Evolutionary conservation across 1,140 invertebrate species (phyloP), one percentile per base, ranked within the genome.

Genomic region (Heliconius himera): DNA sequence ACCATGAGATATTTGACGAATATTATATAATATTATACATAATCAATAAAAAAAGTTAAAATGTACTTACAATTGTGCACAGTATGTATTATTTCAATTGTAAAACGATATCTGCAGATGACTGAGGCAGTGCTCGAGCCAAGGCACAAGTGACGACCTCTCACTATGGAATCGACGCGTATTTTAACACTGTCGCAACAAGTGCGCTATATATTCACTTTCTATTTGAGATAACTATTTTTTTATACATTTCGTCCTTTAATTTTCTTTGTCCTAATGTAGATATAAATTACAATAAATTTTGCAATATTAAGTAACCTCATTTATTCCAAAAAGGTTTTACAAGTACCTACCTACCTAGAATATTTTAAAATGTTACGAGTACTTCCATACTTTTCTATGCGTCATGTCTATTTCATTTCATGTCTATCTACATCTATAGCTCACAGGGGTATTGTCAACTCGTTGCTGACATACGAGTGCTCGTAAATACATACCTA

Each of bases 181-280:
- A 66, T 66, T 66, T 66, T 66, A 66, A 66, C 22, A 66, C 13
- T 66, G 60, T 66, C 26, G 60, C 60, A 66, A 66, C 26, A 66
- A 22, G 11, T 66, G 13, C 26, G 60, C 60, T 26, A 16, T 66
- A 29, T 29, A 29, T 66, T 26, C 29, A 66, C 60, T 74, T 49
- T 74, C 46, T 29, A 74, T 74, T 74, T 20, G 22, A 60, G 71
- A 72, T 72, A 72, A 46, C 16, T n/a, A 46, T 1, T 16, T 72
- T 29, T 13, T 66, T 26, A 29, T 26, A 29, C 29, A 66, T 29
- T 51, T 20, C 11, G 4, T 66, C 22, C 22, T 66, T 26, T 29
- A 26, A 16, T 26, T n/a, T 60, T 8, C 3, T 22, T 22, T 8
- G n/a, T 60, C 3, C 9, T 11, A 26, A 60, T 9, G 3, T 60